Conservation (phyloP, 1,140 invertebrate genomes). For the Pararge aegeria region DNA sequence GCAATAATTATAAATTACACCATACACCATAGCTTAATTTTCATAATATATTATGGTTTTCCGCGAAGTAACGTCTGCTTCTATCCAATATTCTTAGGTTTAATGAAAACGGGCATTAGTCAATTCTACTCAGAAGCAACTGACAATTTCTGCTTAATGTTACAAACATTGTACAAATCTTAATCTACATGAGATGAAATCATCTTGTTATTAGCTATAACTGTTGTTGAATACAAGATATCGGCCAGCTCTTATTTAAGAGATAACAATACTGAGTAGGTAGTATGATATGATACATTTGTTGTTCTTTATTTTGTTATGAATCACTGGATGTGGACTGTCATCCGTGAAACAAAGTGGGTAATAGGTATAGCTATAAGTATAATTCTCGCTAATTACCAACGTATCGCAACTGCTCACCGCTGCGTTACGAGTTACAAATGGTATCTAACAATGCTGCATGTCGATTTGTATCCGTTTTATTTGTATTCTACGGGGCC, state of each 20-base stretch:
- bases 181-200: neutral
- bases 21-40: no score
- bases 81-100: no score
- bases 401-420: constrained; percentile 13
- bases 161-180: neutral
- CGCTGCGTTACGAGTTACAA: neutral
- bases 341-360: constrained; percentile 33
- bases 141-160: no score
- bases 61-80: no score
- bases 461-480: neutral
- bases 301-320: constrained; percentile 30
- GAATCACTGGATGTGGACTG: constrained; percentile 25
- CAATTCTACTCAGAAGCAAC: no score
- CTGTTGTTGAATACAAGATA: neutral
- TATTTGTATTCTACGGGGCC: no score
- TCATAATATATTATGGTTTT: no score
- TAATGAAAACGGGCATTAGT: no score
- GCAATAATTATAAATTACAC: no score
- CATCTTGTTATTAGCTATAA: neutral
- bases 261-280: neutral
- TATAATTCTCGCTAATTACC: constrained; percentile 26
- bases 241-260: constrained; percentile 1
- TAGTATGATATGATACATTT: constrained; percentile 6
- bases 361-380: neutral
- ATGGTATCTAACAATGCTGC: neutral